Conservation (phyloP, 2,797 vertebrate species). For the Bovichtus diacanthus region DNA sequence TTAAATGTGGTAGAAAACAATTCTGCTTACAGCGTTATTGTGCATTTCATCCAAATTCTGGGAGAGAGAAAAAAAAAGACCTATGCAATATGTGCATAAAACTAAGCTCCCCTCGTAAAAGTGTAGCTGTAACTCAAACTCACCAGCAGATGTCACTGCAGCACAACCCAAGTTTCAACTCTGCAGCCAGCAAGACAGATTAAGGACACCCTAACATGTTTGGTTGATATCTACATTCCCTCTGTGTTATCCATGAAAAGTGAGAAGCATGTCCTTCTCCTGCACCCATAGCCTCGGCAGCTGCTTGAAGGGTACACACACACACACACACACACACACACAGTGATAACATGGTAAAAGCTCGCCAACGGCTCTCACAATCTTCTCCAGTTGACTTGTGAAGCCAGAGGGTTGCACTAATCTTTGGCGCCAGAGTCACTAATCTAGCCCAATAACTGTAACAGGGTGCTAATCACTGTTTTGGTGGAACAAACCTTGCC, state of each 20-base stretch:
- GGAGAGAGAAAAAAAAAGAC: not conserved
- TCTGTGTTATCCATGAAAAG: conserved; percentile 39
- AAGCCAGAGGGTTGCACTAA: conserved; percentile 50
- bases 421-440: conserved; percentile 60
- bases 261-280: conserved; percentile 47
- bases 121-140: conserved; percentile 31
- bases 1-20: not conserved
- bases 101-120: not conserved
- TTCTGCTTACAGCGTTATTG: not conserved
- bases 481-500: conserved; percentile 52
- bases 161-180: conserved; percentile 36
- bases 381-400: conserved; percentile 26
- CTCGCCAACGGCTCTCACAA: conserved; percentile 20
- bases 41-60: not conserved
- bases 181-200: not conserved
- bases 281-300: conserved; percentile 15
- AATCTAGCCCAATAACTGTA: conserved; percentile 64
- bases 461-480: conserved; percentile 70
- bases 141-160: conserved; percentile 75
- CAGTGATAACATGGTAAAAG: conserved; percentile 28
- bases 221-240: conserved; percentile 24
- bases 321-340: too few species aligned
- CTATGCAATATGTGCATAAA: not conserved
- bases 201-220: conserved; percentile 10
- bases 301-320: not conserved